Conservation (phyloP, 2,888 invertebrate species). For the Brachycybe producta region DNA sequence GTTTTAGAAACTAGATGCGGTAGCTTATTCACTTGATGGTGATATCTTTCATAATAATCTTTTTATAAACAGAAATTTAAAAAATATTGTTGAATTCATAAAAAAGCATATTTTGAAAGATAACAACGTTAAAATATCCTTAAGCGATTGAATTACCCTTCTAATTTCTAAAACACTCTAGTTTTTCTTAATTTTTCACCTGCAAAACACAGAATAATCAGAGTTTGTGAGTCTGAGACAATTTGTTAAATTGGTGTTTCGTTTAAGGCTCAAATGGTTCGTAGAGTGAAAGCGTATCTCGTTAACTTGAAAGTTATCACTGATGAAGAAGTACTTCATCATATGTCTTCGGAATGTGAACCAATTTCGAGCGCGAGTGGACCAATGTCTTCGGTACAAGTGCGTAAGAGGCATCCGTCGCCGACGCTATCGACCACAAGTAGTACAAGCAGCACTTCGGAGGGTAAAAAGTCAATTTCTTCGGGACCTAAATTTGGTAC, state of each 20-base stretch:
- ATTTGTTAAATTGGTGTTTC: not conserved
- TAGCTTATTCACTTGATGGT: no score
- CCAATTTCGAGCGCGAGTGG: conserved; percentile 28
- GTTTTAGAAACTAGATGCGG: no score
- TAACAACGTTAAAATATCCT: no score
- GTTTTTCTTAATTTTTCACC: no score
- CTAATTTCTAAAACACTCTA: no score
- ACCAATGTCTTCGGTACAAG: conserved; percentile 27
- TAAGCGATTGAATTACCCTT: no score
- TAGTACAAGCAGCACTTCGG: conserved; percentile 55
- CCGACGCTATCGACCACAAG: conserved; percentile 86
- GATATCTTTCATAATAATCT: no score
- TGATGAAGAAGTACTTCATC: conserved; percentile 79
- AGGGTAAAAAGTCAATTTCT: conserved; percentile 28
- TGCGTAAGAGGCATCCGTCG: conserved; percentile 72
- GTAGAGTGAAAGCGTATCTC: conserved; percentile 89
- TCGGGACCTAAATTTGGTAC: conserved; percentile 40
- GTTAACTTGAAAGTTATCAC: conserved; percentile 80
- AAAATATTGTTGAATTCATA: no score
- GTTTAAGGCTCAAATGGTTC: conserved; percentile 78
- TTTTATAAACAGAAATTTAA: no score
- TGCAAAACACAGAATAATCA: no score
- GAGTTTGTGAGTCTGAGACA: no score
- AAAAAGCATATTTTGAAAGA: no score
- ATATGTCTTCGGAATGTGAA: conserved; percentile 82